A percentile compares a stretch with the other conserved stretches of the same genome.
Conservation (phyloP, 2,113 vertebrate genomes). For the Cebus imitator region DNA sequence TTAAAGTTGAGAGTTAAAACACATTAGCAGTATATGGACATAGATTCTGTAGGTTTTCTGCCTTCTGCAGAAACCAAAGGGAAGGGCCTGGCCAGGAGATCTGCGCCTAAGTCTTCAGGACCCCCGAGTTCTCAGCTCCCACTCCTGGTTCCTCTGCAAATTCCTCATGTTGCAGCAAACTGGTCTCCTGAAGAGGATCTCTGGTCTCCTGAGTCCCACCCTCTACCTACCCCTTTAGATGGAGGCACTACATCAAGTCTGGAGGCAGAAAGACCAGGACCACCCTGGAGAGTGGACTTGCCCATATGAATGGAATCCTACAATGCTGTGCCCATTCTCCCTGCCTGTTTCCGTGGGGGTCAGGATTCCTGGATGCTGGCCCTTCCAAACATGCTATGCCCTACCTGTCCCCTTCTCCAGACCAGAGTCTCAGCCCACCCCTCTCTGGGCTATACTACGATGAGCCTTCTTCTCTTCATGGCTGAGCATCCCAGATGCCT, state of each 20-base stretch:
- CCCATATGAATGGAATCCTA: not conserved
- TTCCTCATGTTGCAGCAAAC: not conserved
- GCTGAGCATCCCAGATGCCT: not conserved
- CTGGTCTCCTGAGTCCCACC: not conserved
- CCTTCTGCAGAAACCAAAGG: not conserved
- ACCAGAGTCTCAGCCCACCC: not conserved
- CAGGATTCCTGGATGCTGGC: not conserved
- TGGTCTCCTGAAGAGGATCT: not conserved
- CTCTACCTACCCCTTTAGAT: not conserved
- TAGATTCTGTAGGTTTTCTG: not conserved
- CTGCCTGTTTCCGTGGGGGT: not conserved
- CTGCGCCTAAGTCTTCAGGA: not conserved
- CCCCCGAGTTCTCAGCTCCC: not conserved
- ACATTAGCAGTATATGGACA: not conserved
- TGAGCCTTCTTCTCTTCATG: not conserved
- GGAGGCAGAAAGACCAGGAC: not conserved
- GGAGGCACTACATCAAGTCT: not conserved
- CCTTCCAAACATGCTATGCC: not conserved
- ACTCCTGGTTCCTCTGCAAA: not conserved
- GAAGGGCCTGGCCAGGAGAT: not conserved
- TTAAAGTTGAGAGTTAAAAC: too few relatives aligned
- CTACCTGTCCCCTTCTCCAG: not conserved
- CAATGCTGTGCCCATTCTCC: too few relatives aligned
- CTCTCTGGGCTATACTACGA: accelerated
- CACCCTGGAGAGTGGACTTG: not conserved